phyloP scores from a whole-genome alignment of 2,797 vertebrate species.

The Hozukius guyotensis region DNA sequence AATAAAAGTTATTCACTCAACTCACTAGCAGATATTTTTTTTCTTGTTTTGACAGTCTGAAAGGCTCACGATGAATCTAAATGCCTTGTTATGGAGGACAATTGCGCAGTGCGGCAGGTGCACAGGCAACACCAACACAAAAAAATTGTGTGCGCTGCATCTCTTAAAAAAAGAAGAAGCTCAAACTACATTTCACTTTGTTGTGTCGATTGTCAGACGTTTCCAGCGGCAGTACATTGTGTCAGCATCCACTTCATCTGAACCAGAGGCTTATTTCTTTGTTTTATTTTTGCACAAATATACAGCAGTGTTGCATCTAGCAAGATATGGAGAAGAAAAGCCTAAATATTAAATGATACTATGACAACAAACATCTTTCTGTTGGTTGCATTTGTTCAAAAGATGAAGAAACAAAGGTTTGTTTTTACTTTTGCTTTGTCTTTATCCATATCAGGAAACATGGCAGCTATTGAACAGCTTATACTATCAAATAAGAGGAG shows the following conservation, averaged over 20 bases:
- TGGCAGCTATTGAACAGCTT: not conserved
- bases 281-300: not conserved
- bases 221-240: not conserved
- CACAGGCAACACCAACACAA: not conserved
- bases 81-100: not conserved
- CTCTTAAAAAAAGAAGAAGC: not conserved
- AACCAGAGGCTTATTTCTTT: not conserved
- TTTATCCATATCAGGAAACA: not conserved
- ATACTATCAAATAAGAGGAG: not conserved
- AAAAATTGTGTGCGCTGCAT: not conserved
- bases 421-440: not conserved
- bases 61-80: not conserved
- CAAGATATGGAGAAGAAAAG: not conserved
- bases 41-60: not conserved
- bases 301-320: not conserved
- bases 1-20: not conserved
- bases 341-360: not conserved
- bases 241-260: not conserved
- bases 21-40: not conserved
- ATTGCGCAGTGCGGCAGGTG: not conserved
- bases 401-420: not conserved
- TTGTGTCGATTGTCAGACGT: not conserved
- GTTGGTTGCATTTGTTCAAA: not conserved
- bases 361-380: not conserved
- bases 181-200: conserved; percentile 3